phyloP scores from a whole-genome alignment of 2,888 invertebrate genomes.

The Agriopis aurantiaria region DNA sequence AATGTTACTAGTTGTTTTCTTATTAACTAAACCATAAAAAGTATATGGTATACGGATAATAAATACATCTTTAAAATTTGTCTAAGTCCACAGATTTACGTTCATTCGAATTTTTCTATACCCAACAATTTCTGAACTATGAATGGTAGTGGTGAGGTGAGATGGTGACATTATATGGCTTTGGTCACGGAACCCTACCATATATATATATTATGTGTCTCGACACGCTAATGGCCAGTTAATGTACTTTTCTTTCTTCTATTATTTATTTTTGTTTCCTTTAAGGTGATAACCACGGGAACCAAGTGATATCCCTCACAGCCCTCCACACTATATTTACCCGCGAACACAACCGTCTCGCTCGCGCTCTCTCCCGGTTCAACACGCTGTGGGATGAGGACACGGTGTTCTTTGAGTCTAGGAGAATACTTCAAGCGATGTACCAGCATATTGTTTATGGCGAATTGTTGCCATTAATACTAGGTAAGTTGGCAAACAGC shows the following conservation, averaged over 20 bases:
- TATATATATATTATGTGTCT: too few species aligned
- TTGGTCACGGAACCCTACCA: too few species aligned
- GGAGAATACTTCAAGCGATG: conserved; percentile 91
- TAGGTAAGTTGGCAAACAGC: conserved; percentile 83
- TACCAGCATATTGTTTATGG: conserved; percentile 93
- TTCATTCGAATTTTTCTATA: too few species aligned
- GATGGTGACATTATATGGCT: too few species aligned
- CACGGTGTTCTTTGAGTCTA: conserved; percentile 90
- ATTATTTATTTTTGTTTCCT: not conserved
- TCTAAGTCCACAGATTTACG: too few species aligned
- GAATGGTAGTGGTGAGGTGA: too few species aligned
- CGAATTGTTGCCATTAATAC: conserved; percentile 92
- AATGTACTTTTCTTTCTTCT: not conserved
- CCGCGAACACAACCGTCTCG: conserved; percentile 93
- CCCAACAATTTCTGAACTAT: too few species aligned
- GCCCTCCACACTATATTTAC: conserved; percentile 91
- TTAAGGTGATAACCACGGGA: conserved; percentile 91
- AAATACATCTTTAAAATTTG: too few species aligned
- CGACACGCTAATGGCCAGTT: too few species aligned
- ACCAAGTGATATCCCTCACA: conserved; percentile 92
- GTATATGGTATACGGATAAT: too few species aligned
- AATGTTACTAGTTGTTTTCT: too few species aligned
- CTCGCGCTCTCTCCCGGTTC: conserved; percentile 85
- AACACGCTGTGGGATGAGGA: conserved; percentile 93
- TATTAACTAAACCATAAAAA: too few species aligned